These are phyloP conservation scores for Amyelois transitella DNA, from an alignment of 1,140 invertebrate species.

Conservation along the genomic window DNA sequence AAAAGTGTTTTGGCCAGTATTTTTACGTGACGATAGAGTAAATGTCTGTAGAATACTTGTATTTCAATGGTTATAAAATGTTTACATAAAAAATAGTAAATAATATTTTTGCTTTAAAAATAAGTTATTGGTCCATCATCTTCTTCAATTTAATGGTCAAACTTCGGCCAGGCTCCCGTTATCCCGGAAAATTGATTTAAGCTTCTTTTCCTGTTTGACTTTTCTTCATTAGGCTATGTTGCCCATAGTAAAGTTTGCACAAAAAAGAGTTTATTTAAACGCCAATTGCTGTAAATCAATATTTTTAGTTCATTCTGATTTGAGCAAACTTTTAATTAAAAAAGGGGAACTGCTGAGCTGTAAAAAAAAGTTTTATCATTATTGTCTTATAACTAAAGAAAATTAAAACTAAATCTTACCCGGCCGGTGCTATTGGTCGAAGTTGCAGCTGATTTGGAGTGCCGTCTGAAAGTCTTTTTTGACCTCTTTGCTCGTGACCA, in stretches of 20 bases:
- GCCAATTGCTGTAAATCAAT: slow-evolving; percentile 1
- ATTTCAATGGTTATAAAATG: not conserved
- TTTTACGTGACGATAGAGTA: not conserved
- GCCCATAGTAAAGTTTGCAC: not conserved
- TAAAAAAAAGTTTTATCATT: slow-evolving; percentile 1
- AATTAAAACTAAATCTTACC: slow-evolving; percentile 34
- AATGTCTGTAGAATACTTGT: not conserved
- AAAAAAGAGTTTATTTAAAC: slow-evolving; percentile 5
- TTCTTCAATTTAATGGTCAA: too few relatives aligned
- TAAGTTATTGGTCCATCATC: too few relatives aligned
- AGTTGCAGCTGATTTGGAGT: slow-evolving; percentile 61
- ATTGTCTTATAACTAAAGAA: not conserved
- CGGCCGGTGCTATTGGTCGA: slow-evolving; percentile 59
- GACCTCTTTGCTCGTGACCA: slow-evolving; percentile 50
- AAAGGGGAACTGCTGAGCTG: not conserved
- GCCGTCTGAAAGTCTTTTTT: slow-evolving; percentile 61
- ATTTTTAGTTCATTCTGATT: not conserved
- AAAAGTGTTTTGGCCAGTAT: not conserved
- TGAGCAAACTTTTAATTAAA: not conserved
- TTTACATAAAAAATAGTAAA: not conserved
- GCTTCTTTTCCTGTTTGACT: too few relatives aligned
- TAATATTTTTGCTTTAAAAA: not conserved
- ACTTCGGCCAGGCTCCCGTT: too few relatives aligned
- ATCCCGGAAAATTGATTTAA: too few relatives aligned
- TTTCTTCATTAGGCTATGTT: not conserved